phyloP scores from a whole-genome alignment of 2,797 vertebrate species.

The Betta splendens region DNA sequence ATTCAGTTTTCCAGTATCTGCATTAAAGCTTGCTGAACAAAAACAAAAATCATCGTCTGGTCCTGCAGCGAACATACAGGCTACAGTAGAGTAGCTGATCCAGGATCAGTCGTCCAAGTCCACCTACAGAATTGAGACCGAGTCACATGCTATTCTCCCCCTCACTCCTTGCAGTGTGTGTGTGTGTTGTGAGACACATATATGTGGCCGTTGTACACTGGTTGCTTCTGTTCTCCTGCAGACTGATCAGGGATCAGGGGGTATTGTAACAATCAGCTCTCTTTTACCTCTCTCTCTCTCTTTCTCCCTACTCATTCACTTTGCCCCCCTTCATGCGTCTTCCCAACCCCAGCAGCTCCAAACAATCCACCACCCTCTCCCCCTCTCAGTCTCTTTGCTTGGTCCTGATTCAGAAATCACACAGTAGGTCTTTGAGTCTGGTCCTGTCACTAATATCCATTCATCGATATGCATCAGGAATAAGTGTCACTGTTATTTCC shows the following conservation, averaged over 20 bases:
- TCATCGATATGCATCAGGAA: conserved; percentile 74
- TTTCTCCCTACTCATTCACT: conserved; percentile 44
- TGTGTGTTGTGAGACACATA: conserved; percentile 32
- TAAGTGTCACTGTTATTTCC: conserved; percentile 57
- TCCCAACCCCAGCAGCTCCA: conserved; percentile 23
- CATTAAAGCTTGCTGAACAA: too few species aligned
- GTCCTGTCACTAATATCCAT: conserved; percentile 63
- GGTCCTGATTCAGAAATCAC: conserved; percentile 24
- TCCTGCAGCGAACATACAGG: too few species aligned
- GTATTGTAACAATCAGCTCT: conserved; percentile 59
- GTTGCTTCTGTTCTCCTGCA: conserved; percentile 57
- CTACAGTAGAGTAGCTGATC: conserved; percentile 15
- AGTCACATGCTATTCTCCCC: conserved; percentile 68
- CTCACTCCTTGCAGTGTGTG: conserved; percentile 49
- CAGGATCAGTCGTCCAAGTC: conserved; percentile 46
- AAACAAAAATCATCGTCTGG: too few species aligned
- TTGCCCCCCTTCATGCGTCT: too few species aligned
- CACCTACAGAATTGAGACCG: conserved; percentile 54
- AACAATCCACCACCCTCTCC: conserved; percentile 41
- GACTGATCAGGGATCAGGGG: conserved; percentile 58
- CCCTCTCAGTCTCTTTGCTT: conserved; percentile 6
- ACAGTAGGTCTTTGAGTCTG: conserved; percentile 63
- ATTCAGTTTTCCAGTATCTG: too few species aligned
- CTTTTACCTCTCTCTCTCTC: conserved; percentile 47
- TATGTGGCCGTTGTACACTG: conserved; percentile 43